Conservation (phyloP, 2,797 vertebrate species). For the Xerus rutilus region DNA sequence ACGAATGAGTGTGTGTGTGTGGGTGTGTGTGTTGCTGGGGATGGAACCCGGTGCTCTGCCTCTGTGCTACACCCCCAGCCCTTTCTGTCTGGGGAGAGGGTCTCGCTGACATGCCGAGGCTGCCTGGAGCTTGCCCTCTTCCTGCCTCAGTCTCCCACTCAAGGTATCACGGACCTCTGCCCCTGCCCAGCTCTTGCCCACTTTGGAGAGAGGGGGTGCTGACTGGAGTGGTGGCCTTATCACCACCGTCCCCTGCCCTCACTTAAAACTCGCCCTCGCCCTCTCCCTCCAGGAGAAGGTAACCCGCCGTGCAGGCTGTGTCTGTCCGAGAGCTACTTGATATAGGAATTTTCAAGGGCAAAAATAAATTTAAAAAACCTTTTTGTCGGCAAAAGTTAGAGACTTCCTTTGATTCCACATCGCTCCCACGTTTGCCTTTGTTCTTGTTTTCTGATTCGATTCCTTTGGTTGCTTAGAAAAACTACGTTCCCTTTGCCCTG, state of each 20-base stretch:
- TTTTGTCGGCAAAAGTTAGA: neutral
- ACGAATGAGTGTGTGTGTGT: no score
- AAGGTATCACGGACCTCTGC: no score
- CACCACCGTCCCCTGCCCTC: accelerated
- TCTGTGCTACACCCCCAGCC: no score
- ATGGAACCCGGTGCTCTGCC: no score
- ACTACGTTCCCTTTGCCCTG: no score
- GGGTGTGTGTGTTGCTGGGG: no score
- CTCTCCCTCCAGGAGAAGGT: neutral
- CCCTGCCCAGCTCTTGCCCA: no score
- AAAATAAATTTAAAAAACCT: neutral
- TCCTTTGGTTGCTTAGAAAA: conserved; percentile 81
- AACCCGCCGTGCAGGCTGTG: conserved; percentile 7
- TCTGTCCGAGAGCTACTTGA: conserved; percentile 72
- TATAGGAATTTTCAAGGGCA: conserved; percentile 28
- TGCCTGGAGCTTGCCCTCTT: no score
- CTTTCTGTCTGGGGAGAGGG: no score
- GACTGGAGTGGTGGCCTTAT: neutral
- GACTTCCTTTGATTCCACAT: conserved; percentile 73
- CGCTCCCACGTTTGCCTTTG: conserved; percentile 77
- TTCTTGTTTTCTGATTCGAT: conserved; percentile 83
- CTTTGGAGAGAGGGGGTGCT: neutral
- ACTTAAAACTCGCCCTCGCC: no score
- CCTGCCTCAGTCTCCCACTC: no score
- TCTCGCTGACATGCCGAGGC: no score